phyloP scores from a whole-genome alignment of 2,797 vertebrate species.

The Paratrypauchen microcephalus region DNA sequence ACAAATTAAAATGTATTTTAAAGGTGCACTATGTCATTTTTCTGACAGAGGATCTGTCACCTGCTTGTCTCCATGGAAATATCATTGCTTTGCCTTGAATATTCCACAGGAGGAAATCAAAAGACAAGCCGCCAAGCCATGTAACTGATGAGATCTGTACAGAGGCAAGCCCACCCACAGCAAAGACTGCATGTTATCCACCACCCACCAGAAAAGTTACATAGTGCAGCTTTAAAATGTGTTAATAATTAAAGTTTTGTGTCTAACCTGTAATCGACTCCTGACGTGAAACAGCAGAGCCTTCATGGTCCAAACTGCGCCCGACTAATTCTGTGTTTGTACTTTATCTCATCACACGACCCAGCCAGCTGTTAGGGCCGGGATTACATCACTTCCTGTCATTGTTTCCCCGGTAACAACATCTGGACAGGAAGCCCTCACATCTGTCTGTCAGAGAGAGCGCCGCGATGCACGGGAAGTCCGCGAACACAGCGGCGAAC shows the following conservation, averaged over 20 bases:
- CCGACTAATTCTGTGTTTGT: constrained; percentile 26
- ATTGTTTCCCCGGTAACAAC: constrained; percentile 77
- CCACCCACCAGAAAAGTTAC: no score
- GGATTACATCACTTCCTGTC: constrained; percentile 75
- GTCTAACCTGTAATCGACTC: constrained; percentile 52
- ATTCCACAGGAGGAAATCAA: no score
- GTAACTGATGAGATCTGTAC: no score
- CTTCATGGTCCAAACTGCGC: constrained; percentile 60
- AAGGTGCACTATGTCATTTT: no score
- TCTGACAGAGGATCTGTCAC: no score
- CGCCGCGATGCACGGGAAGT: neutral
- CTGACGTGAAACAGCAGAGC: constrained; percentile 62
- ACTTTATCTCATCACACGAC: constrained; percentile 20
- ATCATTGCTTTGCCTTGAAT: no score
- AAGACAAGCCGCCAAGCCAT: no score
- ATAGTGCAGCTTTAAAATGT: neutral
- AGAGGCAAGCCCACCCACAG: no score
- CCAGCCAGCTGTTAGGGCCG: constrained; percentile 67
- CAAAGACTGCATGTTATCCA: no score
- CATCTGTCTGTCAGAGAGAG: constrained; percentile 59
- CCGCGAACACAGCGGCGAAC: constrained; percentile 3
- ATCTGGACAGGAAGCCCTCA: constrained; percentile 75
- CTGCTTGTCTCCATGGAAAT: no score
- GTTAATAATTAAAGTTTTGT: neutral
- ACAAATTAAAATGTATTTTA: no score